Evolutionary conservation across 2,113 vertebrate genomes (phyloP).

Genomic region (Zapus hudsonius): DNA sequence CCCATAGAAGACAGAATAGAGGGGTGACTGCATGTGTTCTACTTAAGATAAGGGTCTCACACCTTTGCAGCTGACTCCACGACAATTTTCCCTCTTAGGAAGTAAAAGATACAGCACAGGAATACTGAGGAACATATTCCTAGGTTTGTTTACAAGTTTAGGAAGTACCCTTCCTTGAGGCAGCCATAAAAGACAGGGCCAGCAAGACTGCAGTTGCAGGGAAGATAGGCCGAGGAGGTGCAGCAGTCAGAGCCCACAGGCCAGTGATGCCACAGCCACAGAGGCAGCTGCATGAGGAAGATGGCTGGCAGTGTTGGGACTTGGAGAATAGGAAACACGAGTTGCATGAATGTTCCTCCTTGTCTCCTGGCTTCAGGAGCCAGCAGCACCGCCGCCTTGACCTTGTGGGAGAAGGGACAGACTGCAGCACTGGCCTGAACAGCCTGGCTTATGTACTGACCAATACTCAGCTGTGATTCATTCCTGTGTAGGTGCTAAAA

Average conservation of each 20-base stretch:
- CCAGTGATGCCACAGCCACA: not conserved
- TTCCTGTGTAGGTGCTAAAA: not conserved
- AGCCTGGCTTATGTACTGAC: too few species aligned
- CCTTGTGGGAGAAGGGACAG: not conserved
- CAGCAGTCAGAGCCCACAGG: not conserved
- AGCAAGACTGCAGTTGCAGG: not conserved
- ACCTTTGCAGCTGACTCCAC: too few species aligned
- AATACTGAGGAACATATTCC: not conserved
- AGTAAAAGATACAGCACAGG: not conserved
- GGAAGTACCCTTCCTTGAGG: not conserved
- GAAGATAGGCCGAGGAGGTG: not conserved
- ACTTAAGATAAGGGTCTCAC: too few species aligned
- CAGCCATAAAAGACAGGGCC: not conserved
- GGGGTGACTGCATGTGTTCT: too few species aligned
- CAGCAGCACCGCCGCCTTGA: not conserved
- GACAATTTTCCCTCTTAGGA: not conserved
- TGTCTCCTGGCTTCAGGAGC: not conserved
- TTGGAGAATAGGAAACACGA: too few species aligned
- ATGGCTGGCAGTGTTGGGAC: too few species aligned
- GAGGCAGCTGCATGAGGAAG: too few species aligned
- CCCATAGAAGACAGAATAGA: too few species aligned
- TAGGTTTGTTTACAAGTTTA: not conserved
- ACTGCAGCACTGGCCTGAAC: too few species aligned
- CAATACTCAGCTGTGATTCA: too few species aligned
- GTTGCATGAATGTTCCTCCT: too few species aligned